Base-by-base conservation (phyloP, 2,888 invertebrate species). In the Ophion costatus region DNA sequence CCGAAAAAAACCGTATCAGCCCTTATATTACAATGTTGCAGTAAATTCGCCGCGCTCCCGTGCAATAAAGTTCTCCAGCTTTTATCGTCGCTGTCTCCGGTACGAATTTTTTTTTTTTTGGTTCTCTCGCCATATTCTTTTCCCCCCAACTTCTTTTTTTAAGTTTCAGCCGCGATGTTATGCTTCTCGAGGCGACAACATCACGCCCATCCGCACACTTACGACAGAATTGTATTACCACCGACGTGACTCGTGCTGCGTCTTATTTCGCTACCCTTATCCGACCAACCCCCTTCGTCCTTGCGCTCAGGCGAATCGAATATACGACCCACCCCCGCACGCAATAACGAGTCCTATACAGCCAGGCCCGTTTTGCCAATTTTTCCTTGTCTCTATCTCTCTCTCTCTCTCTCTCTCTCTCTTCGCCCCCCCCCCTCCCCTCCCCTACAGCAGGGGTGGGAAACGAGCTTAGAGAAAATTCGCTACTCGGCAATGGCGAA, bases 201-300 rank as follows among this genome's bases (percentile, higher is more conserved):
- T 75, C 69, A 64, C 75, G 64, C 57, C 42, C 38, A 10, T 51
- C 22, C 14, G 42, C 69, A 67, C 57, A 61, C 64, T 74, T 45
- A 57, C 74, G 64, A 70, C 74, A 24, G 38, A 73, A 67, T 78
- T 82, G 78, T 74, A 73, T 82, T 82, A 38, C 82, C 77, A 76
- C 64, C 75, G 51, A 70, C 64, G 45, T 61, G 80, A 45, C 61
- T 51, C 20, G 33, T 45, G 64, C 51, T 64, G 20, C 57, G 69
- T 75, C 80, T 33, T 20, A 22, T 20, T 33, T 17, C 33, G 11
- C 24, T 67, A n/a, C 42, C 20, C 20, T 20, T 2, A 10, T 45
- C 45, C 11, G 7, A 3, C 42, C 45, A 45, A 9, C 29, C 4
- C 29, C 29, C 29, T 29, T 4, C 29, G 29, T 29, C 29, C 29